Evolutionary conservation across 2,888 invertebrate species (phyloP), one percentile per base, ranked within the genome.

Genomic region (Ptychoptera albimana): DNA sequence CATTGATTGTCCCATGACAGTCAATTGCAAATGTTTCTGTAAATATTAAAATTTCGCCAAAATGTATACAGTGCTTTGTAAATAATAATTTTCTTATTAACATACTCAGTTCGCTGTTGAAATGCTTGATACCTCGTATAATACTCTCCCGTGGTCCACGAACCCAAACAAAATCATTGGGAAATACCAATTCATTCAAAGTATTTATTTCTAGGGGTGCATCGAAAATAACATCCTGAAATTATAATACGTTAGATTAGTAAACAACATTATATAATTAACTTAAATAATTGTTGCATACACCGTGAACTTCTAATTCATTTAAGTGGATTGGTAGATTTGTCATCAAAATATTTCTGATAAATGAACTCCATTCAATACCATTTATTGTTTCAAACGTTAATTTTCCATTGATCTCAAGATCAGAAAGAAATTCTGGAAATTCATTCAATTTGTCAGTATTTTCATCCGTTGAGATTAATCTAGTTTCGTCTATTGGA

Each of bases 171-270:
- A 64, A 77, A 31, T 70, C 70, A 9, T 63, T 57, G 1, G 75
- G 75, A 55, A 72, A 77, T 41, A 54, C 52, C 1, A 74, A 50
- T 16, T 54, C 54, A 52, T 76, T 75, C 8, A 77, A 55, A 32
- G 51, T 53, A 13, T 58, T 52, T 14, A 68, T 53, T 2, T 54
- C 47, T 12, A 67, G 50, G 14, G 55, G 46, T 32, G 59, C 53
- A 45, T 61, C 58, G 6, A 67, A 56, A 38, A 57, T 52, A 11
- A 73, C 52, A 49, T 64, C 55, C 71, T 73, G 47, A 50, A 60
- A 48, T 39, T 43, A 32, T 39, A 39, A 36, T 35, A 31, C 2
- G 9, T 13, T 37, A n/a, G 29, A 29, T 38, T 8, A 23, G 13
- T 23, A 39, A 29, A 15, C 14, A 35, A 36, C 8, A 39, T 10